Percentiles rank a stretch among this genome's conserved stretches.
Evolutionary conservation across 2,888 invertebrate species (phyloP).

Genomic region (Clistopyga incitator): DNA sequence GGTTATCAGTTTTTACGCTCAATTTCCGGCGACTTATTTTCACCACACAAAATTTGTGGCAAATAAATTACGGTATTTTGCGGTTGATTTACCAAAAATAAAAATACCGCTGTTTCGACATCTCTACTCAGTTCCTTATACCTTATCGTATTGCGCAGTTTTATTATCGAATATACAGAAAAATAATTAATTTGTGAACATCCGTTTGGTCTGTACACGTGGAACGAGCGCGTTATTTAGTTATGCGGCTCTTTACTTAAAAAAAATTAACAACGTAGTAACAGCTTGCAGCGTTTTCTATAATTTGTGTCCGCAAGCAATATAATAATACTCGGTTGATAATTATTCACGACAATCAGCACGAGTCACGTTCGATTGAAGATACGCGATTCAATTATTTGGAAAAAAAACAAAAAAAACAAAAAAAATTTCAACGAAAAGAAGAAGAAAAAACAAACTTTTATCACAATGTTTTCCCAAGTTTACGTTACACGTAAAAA

Average conservation of each 20-base stretch:
- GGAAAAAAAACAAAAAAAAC: not conserved
- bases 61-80: too few species aligned
- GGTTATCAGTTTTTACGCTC: too few species aligned
- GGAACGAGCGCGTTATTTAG: conserved; percentile 55
- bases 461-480: not conserved
- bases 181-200: not conserved
- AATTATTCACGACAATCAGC: not conserved
- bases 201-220: not conserved
- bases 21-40: too few species aligned
- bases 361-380: not conserved
- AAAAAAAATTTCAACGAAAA: not conserved
- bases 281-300: conserved; percentile 25
- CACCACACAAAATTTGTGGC: too few species aligned
- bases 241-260: conserved; percentile 77
- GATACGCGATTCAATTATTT: not conserved
- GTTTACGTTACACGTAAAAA: not conserved
- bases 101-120: too few species aligned
- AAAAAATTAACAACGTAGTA: conserved; percentile 60
- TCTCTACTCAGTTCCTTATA: not conserved
- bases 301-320: not conserved
- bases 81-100: too few species aligned
- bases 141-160: conserved; percentile 3
- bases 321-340: not conserved
- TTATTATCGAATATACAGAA: conserved; percentile 15
- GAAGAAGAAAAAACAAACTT: not conserved